Evolutionary conservation across 2,113 vertebrate species (phyloP).

Genomic region (Gymnorhina tibicen): DNA sequence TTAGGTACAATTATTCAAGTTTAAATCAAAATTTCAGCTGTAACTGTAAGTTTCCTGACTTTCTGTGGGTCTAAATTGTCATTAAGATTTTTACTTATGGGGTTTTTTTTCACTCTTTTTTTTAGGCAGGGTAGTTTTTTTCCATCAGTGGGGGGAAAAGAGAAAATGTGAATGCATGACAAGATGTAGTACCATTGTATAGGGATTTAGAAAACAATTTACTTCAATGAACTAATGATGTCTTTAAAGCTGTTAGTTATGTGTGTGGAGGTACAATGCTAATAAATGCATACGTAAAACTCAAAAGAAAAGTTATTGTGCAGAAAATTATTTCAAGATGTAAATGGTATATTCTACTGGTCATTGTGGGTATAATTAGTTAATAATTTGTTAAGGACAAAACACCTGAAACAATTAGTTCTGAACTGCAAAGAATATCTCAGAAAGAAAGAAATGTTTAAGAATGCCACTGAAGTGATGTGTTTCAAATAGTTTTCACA

Average conservation of each 20-base stretch:
- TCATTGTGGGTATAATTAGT: not conserved
- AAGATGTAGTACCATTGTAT: not conserved
- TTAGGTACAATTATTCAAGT: not conserved
- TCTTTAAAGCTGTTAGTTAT: not conserved
- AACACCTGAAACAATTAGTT: not conserved
- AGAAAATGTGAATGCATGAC: not conserved
- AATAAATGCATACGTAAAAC: not conserved
- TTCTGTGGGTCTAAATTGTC: not conserved
- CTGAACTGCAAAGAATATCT: not conserved
- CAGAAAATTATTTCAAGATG: not conserved
- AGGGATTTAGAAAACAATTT: not conserved
- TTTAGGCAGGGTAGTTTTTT: not conserved
- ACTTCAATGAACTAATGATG: not conserved
- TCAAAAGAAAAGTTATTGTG: not conserved
- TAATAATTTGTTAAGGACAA: not conserved
- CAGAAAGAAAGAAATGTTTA: not conserved
- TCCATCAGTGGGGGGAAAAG: not conserved
- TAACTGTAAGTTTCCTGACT: not conserved
- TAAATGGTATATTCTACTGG: not conserved
- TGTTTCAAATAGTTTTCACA: not conserved
- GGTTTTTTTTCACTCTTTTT: not conserved
- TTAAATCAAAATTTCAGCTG: not conserved
- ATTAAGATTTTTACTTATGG: not conserved
- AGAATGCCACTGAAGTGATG: not conserved
- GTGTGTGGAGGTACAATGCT: not conserved